Evolutionary conservation across 2,888 invertebrate genomes (phyloP).

Genomic region (Ganaspis brasiliensis): DNA sequence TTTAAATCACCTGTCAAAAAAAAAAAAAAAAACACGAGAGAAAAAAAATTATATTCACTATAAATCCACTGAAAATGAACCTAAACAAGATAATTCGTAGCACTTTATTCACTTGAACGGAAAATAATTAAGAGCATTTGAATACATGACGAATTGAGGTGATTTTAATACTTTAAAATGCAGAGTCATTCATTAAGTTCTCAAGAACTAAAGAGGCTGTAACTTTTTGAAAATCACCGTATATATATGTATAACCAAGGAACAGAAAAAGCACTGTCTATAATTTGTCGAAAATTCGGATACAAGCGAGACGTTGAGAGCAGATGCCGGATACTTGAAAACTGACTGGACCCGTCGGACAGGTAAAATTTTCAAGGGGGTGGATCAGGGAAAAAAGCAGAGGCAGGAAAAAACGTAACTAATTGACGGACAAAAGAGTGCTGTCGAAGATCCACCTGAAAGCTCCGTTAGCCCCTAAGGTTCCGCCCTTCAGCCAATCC

Average conservation of each 20-base stretch:
- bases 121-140: constrained; percentile 20
- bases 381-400: constrained; percentile 49
- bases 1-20: neutral
- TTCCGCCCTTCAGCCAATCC: constrained; percentile 76
- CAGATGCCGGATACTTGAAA: constrained; percentile 58
- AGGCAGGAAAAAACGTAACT: constrained; percentile 70
- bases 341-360: constrained; percentile 62
- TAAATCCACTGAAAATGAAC: constrained; percentile 3
- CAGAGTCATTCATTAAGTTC: constrained; percentile 39
- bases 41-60: neutral
- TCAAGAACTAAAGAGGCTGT: constrained; percentile 6
- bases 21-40: neutral
- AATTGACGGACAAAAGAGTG: constrained; percentile 74
- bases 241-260: neutral
- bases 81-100: constrained; percentile 18
- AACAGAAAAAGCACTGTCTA: neutral
- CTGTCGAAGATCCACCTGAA: constrained; percentile 76
- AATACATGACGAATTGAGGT: constrained; percentile 38
- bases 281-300: constrained; percentile 38
- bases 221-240: constrained; percentile 17
- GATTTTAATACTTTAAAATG: constrained; percentile 15
- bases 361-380: constrained; percentile 67
- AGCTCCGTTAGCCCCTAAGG: constrained; percentile 67
- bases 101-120: constrained; percentile 14
- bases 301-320: constrained; percentile 26